These are phyloP conservation scores for Selene dorsalis DNA, from an alignment of 2,797 vertebrate genomes.

Conservation along the genomic window DNA sequence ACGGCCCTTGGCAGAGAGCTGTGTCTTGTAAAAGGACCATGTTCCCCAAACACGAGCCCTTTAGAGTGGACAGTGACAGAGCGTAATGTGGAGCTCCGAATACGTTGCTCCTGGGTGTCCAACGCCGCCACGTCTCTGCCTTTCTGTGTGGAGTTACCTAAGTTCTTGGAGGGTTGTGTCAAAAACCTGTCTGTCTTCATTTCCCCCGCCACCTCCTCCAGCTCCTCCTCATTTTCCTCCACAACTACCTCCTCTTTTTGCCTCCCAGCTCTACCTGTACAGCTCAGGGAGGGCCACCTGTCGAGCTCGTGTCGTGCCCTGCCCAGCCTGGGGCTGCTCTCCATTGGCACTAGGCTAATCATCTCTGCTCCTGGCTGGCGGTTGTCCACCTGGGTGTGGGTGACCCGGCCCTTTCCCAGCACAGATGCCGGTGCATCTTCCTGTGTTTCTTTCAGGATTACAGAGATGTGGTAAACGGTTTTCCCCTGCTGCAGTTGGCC, in stretches of 20 bases:
- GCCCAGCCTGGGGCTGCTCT: constrained; percentile 78
- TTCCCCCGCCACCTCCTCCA: constrained; percentile 78
- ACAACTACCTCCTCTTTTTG: constrained; percentile 72
- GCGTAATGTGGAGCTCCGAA: constrained; percentile 44
- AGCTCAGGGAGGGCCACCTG: constrained; percentile 77
- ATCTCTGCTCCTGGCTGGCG: constrained; percentile 54
- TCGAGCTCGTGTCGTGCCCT: constrained; percentile 70
- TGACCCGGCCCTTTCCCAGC: constrained; percentile 67
- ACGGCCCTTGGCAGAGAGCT: constrained; percentile 72
- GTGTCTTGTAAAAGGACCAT: constrained; percentile 55
- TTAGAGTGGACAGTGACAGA: constrained; percentile 46
- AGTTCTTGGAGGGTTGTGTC: constrained; percentile 69
- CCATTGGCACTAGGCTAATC: constrained; percentile 70
- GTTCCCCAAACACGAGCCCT: constrained; percentile 48
- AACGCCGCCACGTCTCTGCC: constrained; percentile 52
- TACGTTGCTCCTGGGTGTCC: constrained; percentile 41
- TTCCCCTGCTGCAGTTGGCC: constrained; percentile 67
- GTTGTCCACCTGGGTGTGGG: constrained; percentile 71
- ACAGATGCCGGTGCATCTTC: constrained; percentile 62
- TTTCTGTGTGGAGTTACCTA: constrained; percentile 53
- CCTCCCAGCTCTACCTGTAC: constrained; percentile 68
- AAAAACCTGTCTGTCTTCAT: constrained; percentile 86
- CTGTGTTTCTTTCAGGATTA: constrained; percentile 69
- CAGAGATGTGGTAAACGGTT: constrained; percentile 68
- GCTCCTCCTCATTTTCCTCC: constrained; percentile 78